Evolutionary conservation across 2,113 vertebrate genomes (phyloP).

Genomic region (Nibea albiflora): DNA sequence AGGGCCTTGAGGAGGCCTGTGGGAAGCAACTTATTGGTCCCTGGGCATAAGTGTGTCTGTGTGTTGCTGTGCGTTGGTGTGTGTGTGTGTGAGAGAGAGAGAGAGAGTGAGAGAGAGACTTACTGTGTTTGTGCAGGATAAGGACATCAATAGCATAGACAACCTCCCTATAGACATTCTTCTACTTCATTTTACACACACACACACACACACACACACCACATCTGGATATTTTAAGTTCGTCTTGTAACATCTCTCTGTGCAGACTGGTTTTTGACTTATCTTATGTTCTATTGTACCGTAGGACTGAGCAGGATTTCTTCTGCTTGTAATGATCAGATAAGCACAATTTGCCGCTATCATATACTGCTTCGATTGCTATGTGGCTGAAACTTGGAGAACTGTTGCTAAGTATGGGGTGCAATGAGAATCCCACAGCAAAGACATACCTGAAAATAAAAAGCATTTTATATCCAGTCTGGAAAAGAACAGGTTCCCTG

Average conservation of each 20-base stretch:
- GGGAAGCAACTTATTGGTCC: conserved; percentile 81
- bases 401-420: background rate
- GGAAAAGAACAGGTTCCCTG: too few relatives aligned
- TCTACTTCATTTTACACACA: conserved; percentile 13
- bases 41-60: conserved; percentile 53
- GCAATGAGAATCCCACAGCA: background rate
- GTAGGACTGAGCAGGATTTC: background rate
- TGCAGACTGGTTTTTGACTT: conserved; percentile 22
- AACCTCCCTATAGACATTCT: conserved; percentile 25
- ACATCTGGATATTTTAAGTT: conserved; percentile 64
- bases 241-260: conserved; percentile 15
- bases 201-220: conserved; percentile 19
- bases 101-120: too few relatives aligned
- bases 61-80: conserved; percentile 19
- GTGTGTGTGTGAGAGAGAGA: conserved; percentile 12
- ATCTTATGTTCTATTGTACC: conserved; percentile 28
- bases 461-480: background rate
- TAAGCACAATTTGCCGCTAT: background rate
- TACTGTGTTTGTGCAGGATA: conserved; percentile 18
- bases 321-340: background rate
- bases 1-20: conserved; percentile 70
- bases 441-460: background rate
- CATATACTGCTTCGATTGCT: background rate
- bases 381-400: background rate
- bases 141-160: conserved; percentile 43